Base-by-base conservation (phyloP, 2,888 invertebrate species). In the Patella pellucida region DNA sequence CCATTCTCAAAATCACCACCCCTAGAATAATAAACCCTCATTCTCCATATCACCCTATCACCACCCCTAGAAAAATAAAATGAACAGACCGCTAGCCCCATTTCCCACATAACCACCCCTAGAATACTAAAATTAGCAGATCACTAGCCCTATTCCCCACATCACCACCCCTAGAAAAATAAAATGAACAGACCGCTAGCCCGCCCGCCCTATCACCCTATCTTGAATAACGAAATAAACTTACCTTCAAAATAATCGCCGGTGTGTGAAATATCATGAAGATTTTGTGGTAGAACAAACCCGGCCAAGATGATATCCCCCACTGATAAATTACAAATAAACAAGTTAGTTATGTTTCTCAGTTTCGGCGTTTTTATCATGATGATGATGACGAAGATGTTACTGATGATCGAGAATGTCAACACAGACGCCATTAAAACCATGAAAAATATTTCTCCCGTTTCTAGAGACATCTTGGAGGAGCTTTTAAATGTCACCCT, bases 271-370 rank as follows among this genome's bases (percentile, higher is more conserved):
- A 87, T 78, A 71, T 88, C 87, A 72, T 88, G 88, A 1, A 88
- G 79, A 52, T 83, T 84, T 74, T 86, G 86, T 1, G 88, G 88
- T 71, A 88, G 74, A 19, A 85, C 85, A 62, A 87, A 75, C 2
- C 82, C 85, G 9, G 83, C 84, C 69, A 88, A 74, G 19, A 88
- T n/a, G 50, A 87, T 83, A 78, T 88, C 88, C 62, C 85, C 84
- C 51, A 85, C 68, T 16, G 88, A 82, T 27, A 88, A 77, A 78
- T 87, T 88, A 71, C 85, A 80, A 52, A 88, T 85, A 50, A 88
- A 79, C n/a, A 85, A 75, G 79, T 88, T 85, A 27, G 87, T 87
- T 2, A 83, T 82, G 19, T 82, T 86, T 41, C 84, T 76, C 77
- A 86, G 76, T 41, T 81, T 83, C 71, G 79, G 81, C 75, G 76